These are phyloP conservation scores for Ara ararauna DNA, from an alignment of 2,797 vertebrate genomes.

Conservation along the genomic window DNA sequence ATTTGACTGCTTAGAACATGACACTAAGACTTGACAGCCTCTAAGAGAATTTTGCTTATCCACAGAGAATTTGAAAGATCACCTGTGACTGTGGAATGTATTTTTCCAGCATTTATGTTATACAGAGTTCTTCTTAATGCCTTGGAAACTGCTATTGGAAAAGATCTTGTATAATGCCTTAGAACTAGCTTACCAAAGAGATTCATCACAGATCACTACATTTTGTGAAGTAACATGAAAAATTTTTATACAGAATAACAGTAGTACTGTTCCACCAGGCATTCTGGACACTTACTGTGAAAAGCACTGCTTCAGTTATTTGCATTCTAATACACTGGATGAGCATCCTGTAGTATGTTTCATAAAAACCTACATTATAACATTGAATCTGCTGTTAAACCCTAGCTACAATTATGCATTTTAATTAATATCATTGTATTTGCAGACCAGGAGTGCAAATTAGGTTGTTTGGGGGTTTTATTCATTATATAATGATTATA, in stretches of 20 bases:
- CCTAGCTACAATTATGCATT: background rate
- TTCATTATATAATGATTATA: background rate
- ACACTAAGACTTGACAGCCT: background rate
- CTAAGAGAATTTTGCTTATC: background rate
- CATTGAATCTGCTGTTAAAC: constrained; percentile 3
- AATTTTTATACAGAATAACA: background rate
- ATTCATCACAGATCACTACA: background rate
- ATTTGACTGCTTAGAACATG: background rate
- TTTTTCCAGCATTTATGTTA: background rate
- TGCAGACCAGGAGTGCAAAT: background rate
- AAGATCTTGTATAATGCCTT: background rate
- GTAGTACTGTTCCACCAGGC: background rate
- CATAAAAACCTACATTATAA: background rate
- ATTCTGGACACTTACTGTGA: background rate
- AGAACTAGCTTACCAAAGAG: background rate
- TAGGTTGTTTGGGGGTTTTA: background rate
- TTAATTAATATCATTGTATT: background rate
- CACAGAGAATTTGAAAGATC: background rate
- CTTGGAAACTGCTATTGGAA: background rate
- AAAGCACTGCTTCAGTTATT: background rate
- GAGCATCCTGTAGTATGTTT: background rate
- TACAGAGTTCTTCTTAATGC: background rate
- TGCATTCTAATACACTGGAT: background rate
- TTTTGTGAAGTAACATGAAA: background rate
- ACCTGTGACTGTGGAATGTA: background rate